These are phyloP conservation scores for Porites divaricata DNA, from an alignment of 92 coral and sea anemone species.

Conservation along the genomic window DNA sequence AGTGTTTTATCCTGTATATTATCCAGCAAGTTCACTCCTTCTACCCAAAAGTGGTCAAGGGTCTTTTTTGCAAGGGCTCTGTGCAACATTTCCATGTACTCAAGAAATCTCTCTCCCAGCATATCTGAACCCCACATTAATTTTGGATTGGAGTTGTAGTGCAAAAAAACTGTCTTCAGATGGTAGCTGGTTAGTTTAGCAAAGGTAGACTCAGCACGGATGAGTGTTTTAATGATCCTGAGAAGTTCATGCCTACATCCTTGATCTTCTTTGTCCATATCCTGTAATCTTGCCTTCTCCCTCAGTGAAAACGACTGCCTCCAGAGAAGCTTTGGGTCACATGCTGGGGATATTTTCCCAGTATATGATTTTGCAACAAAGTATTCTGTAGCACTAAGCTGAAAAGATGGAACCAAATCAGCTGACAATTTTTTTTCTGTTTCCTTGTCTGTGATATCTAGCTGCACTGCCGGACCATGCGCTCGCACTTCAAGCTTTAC, in stretches of 20 bases:
- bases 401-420: conserved; percentile 77
- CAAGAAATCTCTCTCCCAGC: conserved; percentile 73
- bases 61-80: conserved; percentile 29
- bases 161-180: conserved; percentile 77
- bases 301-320: conserved; percentile 78
- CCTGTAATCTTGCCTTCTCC: conserved; percentile 72
- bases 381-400: conserved; percentile 55
- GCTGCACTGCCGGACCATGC: conserved; percentile 89
- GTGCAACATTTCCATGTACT: conserved; percentile 48
- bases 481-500: conserved; percentile 48
- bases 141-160: conserved; percentile 35
- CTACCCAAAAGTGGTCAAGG: conserved; percentile 71
- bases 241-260: conserved; percentile 84
- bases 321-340: conserved; percentile 71
- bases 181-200: conserved; percentile 79
- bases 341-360: conserved; percentile 8
- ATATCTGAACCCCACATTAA: conserved; percentile 52
- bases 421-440: conserved; percentile 60
- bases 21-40: conserved; percentile 60
- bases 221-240: conserved; percentile 69
- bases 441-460: conserved; percentile 64
- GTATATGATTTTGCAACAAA: conserved; percentile 73
- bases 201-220: conserved; percentile 66
- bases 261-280: conserved; percentile 73
- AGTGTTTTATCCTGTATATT: conserved; percentile 54